These are phyloP conservation scores for Esox niger DNA, from an alignment of 2,113 vertebrate genomes.

Conservation along the genomic window DNA sequence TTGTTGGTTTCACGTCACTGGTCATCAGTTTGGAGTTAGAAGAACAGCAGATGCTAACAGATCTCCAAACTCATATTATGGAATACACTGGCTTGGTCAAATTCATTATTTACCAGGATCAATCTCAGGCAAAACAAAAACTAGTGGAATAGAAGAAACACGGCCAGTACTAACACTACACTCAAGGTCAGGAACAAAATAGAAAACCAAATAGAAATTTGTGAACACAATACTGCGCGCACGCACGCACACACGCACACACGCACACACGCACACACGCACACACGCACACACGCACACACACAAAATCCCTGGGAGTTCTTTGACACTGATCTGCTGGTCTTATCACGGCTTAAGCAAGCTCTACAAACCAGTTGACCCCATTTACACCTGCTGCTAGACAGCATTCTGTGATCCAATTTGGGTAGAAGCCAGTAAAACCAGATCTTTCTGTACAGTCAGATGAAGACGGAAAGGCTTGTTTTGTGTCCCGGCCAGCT, in stretches of 20 bases:
- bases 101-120: not conserved
- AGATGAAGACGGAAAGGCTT: too few relatives aligned
- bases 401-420: too few relatives aligned
- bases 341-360: not conserved
- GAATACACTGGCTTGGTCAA: not conserved
- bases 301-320: conserved; percentile 1
- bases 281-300: conserved; percentile 10
- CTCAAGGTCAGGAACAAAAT: not conserved
- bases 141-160: not conserved
- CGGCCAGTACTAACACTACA: not conserved
- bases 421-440: too few relatives aligned
- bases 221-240: conserved; percentile 2
- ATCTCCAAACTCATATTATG: not conserved
- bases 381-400: not conserved
- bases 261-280: conserved; percentile 9
- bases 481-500: too few relatives aligned
- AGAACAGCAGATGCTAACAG: too few relatives aligned
- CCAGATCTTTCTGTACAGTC: too few relatives aligned
- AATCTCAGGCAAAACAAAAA: not conserved
- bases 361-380: not conserved
- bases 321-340: not conserved
- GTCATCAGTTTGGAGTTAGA: too few relatives aligned
- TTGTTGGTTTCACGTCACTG: too few relatives aligned
- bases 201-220: not conserved
- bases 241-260: conserved; percentile 15